Conservation (phyloP, 2,888 invertebrate genomes). For the Flexamia atlantica region DNA sequence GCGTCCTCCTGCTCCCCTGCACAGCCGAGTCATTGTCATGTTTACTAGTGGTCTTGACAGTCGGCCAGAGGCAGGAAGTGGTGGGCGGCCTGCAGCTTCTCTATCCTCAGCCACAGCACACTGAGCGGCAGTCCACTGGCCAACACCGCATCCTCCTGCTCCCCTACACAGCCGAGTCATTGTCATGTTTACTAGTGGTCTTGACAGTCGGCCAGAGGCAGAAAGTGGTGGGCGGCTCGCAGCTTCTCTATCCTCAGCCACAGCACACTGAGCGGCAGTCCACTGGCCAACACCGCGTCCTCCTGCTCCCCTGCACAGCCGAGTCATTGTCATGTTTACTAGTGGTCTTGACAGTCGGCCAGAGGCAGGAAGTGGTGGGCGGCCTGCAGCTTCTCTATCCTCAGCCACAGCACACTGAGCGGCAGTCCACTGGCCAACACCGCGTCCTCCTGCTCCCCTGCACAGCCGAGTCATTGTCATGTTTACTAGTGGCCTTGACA, state of each 20-base stretch:
- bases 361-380: constrained; percentile 84
- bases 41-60: too few species aligned
- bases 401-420: constrained; percentile 84
- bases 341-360: constrained; percentile 73
- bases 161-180: constrained; percentile 76
- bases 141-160: constrained; percentile 81
- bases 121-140: constrained; percentile 83
- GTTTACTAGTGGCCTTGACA: too few species aligned
- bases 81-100: constrained; percentile 84
- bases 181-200: too few species aligned
- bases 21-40: too few species aligned
- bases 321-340: too few species aligned
- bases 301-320: constrained; percentile 78
- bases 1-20: constrained; percentile 80
- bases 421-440: constrained; percentile 82
- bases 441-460: constrained; percentile 80
- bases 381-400: constrained; percentile 86
- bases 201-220: constrained; percentile 76
- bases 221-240: constrained; percentile 85
- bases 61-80: constrained; percentile 82
- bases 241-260: constrained; percentile 87
- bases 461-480: too few species aligned
- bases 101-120: constrained; percentile 86
- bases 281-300: constrained; percentile 80
- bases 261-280: constrained; percentile 84